phyloP scores from a whole-genome alignment of 2,888 invertebrate species.

The Nephrotoma guestfalica region DNA sequence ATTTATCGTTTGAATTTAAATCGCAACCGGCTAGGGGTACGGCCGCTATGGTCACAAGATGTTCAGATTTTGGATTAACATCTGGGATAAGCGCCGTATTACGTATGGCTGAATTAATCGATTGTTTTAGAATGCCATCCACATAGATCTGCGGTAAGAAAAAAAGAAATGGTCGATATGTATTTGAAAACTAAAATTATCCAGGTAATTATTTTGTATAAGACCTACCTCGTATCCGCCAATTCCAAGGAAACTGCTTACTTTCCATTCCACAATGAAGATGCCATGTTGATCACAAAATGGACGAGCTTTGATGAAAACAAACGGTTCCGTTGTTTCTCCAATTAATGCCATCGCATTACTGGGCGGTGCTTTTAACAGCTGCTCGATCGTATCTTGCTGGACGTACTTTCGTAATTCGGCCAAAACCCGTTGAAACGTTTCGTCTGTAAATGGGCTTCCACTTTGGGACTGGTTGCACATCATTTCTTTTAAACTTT shows the following conservation, averaged over 20 bases:
- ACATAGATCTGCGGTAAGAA: constrained; percentile 22
- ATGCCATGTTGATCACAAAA: constrained; percentile 14
- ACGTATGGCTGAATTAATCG: constrained; percentile 22
- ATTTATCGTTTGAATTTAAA: neutral
- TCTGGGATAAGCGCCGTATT: constrained; percentile 24
- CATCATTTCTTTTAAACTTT: neutral
- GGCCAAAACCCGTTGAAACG: neutral
- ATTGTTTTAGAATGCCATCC: constrained; percentile 25
- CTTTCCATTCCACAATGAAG: constrained; percentile 24
- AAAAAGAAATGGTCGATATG: neutral
- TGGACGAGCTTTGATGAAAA: neutral
- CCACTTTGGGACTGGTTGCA: neutral
- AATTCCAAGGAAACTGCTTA: constrained; percentile 21
- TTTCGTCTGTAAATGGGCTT: neutral
- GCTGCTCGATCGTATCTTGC: neutral
- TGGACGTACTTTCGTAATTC: neutral
- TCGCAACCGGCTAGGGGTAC: constrained; percentile 18
- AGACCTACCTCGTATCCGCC: constrained; percentile 25
- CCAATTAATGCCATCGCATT: neutral
- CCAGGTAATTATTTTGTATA: neutral
- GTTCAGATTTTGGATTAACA: constrained; percentile 21
- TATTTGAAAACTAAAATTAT: neutral
- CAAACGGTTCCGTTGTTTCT: neutral
- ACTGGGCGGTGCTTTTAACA: neutral
- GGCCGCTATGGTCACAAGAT: constrained; percentile 20